Base-by-base conservation (phyloP, 2,888 invertebrate genomes). In the Pseudococcus longispinus region DNA sequence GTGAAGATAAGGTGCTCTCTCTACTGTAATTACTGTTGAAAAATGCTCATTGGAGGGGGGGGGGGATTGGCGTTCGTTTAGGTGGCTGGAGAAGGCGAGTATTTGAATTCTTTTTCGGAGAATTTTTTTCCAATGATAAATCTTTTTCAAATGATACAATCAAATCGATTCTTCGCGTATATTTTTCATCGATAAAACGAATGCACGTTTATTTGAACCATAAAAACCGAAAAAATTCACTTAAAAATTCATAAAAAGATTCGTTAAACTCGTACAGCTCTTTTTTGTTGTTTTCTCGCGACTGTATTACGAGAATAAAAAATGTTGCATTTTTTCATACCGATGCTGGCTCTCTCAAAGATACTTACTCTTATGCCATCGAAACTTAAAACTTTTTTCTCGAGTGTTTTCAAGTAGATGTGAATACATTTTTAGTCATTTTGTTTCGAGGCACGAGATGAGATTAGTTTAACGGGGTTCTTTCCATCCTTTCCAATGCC, bases 381-480 rank as follows among this genome's bases (percentile, higher is more conserved):
- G 70, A 70, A 70, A 70, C 70, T 70, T 70, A 29, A 70, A 70
- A 70, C 70, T 70, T 29, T 70, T 70, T 70, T 70, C 70, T 70
- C 70, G 70, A 70, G 70, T 70, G 18, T 29, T 70, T 13, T 70
- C 70, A 18, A 70, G 70, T 70, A 29, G 70, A 70, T 70, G 70
- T 70, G 70, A 70, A 70, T 70, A 70, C 70, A 70, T 70, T 70
- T 70, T 70, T 70, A 70, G 70, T 70, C 70, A 70, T 70, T 70
- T 70, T 70, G 70, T 70, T 70, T 70, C 70, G 29, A 70, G 70
- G 70, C 29, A 70, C 70, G 70, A 70, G 70, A 70, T 70, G 70
- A 70, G 70, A 70, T 70, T 70, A 70, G 70, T 70, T 70, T 70
- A 70, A 70, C 70, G 29, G 26, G 29, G 70, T 70, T 70, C 70